Conservation (phyloP, 2,113 vertebrate genomes). For the Pontoporia blainvillei region DNA sequence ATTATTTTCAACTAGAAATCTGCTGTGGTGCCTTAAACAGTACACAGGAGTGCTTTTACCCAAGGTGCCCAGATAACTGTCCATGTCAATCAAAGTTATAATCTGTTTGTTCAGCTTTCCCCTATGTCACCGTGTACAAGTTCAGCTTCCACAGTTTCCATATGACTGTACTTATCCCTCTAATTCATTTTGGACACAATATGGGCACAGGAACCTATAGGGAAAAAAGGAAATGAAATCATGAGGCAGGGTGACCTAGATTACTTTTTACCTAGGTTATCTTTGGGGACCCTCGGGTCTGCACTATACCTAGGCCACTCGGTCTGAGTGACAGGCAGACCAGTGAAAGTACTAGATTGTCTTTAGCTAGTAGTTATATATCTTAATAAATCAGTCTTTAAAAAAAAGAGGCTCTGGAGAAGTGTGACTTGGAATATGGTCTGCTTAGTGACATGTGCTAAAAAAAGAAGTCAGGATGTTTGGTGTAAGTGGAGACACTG, state of each 20-base stretch:
- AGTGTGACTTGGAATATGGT: neutral
- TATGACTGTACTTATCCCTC: constrained; percentile 43
- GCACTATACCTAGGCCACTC: constrained; percentile 23
- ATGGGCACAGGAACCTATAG: neutral
- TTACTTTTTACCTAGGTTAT: constrained; percentile 57
- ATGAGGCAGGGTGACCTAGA: constrained; percentile 52
- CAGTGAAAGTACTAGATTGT: neutral
- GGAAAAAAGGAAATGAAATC: constrained; percentile 46
- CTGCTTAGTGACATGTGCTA: constrained; percentile 5
- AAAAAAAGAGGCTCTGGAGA: neutral
- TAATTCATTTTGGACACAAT: constrained; percentile 1
- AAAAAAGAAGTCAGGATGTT: neutral
- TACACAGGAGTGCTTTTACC: neutral
- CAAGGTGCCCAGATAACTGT: neutral
- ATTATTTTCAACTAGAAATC: neutral
- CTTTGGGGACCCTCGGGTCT: constrained; percentile 14
- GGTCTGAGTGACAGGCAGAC: constrained; percentile 39
- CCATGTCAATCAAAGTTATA: neutral
- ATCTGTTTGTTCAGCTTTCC: neutral
- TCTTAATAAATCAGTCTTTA: constrained; percentile 24
- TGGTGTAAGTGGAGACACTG: neutral
- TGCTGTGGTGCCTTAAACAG: neutral
- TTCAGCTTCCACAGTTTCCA: neutral
- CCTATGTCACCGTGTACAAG: neutral
- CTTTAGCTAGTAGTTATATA: constrained; percentile 15